Base-by-base conservation (phyloP, 2,888 invertebrate species). In the Platynereis dumerilii region DNA sequence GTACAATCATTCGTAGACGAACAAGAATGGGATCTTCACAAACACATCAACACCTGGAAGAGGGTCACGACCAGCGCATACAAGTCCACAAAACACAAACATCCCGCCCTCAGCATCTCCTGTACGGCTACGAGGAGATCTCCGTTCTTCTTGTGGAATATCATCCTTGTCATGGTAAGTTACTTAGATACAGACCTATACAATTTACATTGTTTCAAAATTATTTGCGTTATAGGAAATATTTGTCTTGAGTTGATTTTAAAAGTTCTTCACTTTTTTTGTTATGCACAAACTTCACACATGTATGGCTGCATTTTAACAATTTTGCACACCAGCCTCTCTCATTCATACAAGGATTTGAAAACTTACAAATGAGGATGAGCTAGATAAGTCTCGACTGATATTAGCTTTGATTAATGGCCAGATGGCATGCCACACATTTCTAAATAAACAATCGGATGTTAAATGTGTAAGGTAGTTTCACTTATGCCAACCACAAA, bases 21-120 rank as follows among this genome's bases (percentile, higher is more conserved):
- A 59, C 80, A 80, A 69, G 81, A 81, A 69, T 81, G 81, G 81
- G 71, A 74, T 26, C 72, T 81, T n/a, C 77, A 78, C 68, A 75
- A 77, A 58, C 77, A 77, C 61, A 63, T 69, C 53, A 62, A 64
- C 64, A 67, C 66, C 15, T 68, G 68, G 68, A 61, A 53, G 27
- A 29, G 61, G 39, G 61, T 57, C 42, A 64, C 64, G 22, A 54
- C 63, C 1, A 66, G 67, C 22, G 64, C 63, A 15, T 65, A 64
- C 53, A 57, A 70, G 58, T 71, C 66, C 54, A 65, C 58, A 45
- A 59, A 44, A 26, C 58, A 62, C 53, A 69, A 68, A 22, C 69
- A 72, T 48, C 69, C 72, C n/a, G 59, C 71, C 1, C 60, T 71
- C 28, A 68, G 70, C 22, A 61, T 71, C 17, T 68, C 72, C 12